These are phyloP conservation scores for Automeris io DNA, from an alignment of 2,888 invertebrate species.

Conservation along the genomic window DNA sequence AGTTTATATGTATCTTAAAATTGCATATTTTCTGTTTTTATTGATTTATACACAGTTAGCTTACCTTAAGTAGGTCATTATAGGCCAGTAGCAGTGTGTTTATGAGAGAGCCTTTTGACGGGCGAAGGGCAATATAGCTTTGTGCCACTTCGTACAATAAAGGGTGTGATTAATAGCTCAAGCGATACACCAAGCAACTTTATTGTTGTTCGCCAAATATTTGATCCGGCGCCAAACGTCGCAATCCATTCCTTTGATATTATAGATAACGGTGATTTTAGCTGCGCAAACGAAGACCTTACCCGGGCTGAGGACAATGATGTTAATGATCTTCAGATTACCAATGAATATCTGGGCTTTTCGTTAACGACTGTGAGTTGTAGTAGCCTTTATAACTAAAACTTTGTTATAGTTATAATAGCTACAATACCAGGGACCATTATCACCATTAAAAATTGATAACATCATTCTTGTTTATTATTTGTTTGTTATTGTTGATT, in stretches of 20 bases:
- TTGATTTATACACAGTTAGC: slow-evolving; percentile 68
- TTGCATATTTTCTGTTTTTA: slow-evolving; percentile 24
- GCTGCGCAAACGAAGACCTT: slow-evolving; percentile 24
- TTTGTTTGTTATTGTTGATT: too few species aligned
- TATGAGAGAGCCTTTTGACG: slow-evolving; percentile 46
- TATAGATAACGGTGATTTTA: slow-evolving; percentile 36
- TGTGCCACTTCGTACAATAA: slow-evolving; percentile 62
- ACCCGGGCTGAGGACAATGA: not conserved
- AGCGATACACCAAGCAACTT: slow-evolving; percentile 58
- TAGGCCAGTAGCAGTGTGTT: slow-evolving; percentile 47
- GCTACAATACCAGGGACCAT: too few species aligned
- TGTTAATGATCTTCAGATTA: slow-evolving; percentile 1
- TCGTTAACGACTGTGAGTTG: not conserved
- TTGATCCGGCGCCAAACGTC: slow-evolving; percentile 50
- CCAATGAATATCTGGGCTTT: not conserved
- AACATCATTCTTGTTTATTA: too few species aligned
- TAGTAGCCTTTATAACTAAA: not conserved
- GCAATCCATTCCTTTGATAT: slow-evolving; percentile 58
- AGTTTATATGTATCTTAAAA: not conserved
- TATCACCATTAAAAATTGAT: too few species aligned
- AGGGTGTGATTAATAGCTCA: slow-evolving; percentile 69
- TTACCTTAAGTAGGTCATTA: slow-evolving; percentile 58
- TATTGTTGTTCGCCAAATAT: slow-evolving; percentile 72
- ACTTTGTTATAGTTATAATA: too few species aligned
- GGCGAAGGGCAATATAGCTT: slow-evolving; percentile 66